These are phyloP conservation scores for Sminthurides bifidus DNA, from an alignment of 1,140 invertebrate genomes.

Conservation along the genomic window DNA sequence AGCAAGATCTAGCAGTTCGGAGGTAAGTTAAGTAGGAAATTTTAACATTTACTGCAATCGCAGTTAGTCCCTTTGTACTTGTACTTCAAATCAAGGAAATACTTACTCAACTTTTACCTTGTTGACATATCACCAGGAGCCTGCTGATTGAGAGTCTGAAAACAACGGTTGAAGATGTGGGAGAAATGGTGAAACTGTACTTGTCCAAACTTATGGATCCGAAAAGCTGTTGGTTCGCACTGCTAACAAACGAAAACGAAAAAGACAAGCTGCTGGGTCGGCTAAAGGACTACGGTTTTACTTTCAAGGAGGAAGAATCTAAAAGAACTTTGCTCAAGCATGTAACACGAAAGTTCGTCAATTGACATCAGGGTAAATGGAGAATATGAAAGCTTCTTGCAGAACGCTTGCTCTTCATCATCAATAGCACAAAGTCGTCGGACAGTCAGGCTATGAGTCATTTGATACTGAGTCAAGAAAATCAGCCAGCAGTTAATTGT, in stretches of 20 bases:
- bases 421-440: too few relatives aligned
- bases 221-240: conserved; percentile 39
- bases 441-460: too few relatives aligned
- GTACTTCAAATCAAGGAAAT: background rate
- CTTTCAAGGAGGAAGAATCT: conserved; percentile 9
- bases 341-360: conserved; percentile 6
- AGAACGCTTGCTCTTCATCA: too few relatives aligned
- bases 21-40: conserved; percentile 10
- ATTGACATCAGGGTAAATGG: too few relatives aligned
- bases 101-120: too few relatives aligned
- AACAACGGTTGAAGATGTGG: conserved; percentile 52
- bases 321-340: conserved; percentile 9
- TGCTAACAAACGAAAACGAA: conserved; percentile 8
- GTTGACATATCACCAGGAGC: conserved; percentile 41
- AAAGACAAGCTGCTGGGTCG: conserved; percentile 6
- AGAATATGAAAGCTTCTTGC: too few relatives aligned
- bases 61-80: background rate
- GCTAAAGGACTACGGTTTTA: conserved; percentile 5
- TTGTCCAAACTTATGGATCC: conserved; percentile 51
- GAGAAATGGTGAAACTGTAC: conserved; percentile 54
- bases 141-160: conserved; percentile 53
- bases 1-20: conserved; percentile 4
- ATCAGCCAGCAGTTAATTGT: too few relatives aligned
- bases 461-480: too few relatives aligned
- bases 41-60: background rate